A percentile compares a stretch with the other conserved stretches of the same genome.
Conservation (phyloP, 2,113 vertebrate genomes). For the Tinamus guttatus region DNA sequence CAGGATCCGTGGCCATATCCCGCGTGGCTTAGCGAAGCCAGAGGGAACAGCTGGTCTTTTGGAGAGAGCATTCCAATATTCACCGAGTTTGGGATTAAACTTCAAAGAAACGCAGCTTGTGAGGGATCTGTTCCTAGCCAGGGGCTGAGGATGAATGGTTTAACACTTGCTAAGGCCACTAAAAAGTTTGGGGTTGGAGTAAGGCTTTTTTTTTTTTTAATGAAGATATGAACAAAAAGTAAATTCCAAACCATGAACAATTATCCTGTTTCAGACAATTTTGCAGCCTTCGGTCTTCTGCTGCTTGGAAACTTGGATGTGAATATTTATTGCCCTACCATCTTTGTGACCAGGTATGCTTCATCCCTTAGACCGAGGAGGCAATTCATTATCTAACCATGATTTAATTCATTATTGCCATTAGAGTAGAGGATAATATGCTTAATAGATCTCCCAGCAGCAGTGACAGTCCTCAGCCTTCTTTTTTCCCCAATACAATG, state of each 20-base stretch:
- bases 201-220: background rate
- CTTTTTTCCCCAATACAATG: background rate
- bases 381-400: slow-evolving; percentile 15
- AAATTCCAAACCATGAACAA: background rate
- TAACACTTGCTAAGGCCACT: background rate
- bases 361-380: slow-evolving; percentile 35
- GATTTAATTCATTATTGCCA: slow-evolving; percentile 65
- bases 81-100: background rate
- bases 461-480: background rate
- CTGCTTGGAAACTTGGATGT: background rate
- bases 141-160: background rate
- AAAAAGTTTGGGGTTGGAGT: background rate
- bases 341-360: background rate
- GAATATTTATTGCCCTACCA: background rate
- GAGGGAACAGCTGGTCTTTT: background rate
- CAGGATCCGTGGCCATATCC: fast-evolving
- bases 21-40: fast-evolving
- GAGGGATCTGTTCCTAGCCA: background rate
- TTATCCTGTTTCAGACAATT: fast-evolving
- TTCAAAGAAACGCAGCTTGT: background rate
- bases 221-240: background rate
- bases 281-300: background rate
- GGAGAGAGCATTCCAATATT: fast-evolving
- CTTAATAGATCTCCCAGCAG: background rate
- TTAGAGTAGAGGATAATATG: slow-evolving; percentile 19